phyloP scores from a whole-genome alignment of 2,113 vertebrate species.

The Nothocercus nigrocapillus region DNA sequence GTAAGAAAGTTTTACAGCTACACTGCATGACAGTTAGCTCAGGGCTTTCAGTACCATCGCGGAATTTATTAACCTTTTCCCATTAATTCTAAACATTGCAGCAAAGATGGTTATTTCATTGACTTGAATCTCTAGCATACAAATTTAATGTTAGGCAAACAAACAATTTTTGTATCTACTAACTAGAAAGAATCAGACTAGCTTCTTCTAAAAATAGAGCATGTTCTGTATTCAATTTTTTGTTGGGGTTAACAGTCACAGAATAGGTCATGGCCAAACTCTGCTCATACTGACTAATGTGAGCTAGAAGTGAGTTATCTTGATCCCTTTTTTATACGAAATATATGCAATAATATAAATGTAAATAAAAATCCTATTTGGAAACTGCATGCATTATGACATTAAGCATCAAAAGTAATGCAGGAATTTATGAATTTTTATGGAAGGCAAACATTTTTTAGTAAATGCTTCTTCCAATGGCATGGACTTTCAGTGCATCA shows the following conservation, averaged over 20 bases:
- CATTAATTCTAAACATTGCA: constrained; percentile 8
- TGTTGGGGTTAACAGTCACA: background rate
- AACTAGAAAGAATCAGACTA: background rate
- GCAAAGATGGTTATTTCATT: background rate
- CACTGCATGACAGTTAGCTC: constrained; percentile 38
- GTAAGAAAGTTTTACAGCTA: background rate
- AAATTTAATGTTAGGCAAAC: background rate
- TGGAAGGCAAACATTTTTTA: rapidly evolving
- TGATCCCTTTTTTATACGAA: background rate
- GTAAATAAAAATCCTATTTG: background rate
- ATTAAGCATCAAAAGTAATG: background rate
- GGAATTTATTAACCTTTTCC: constrained; percentile 67
- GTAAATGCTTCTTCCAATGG: background rate
- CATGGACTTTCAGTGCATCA: rapidly evolving
- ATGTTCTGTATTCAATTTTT: background rate
- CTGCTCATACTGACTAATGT: rapidly evolving
- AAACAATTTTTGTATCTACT: background rate
- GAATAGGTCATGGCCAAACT: background rate
- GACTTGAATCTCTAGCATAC: background rate
- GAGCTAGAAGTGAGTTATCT: background rate
- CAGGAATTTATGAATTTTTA: background rate
- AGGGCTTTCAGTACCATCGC: background rate
- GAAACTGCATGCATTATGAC: rapidly evolving
- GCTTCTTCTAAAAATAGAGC: background rate
- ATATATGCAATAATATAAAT: background rate